Evolutionary conservation across 1,140 invertebrate species (phyloP), one percentile per base, ranked within the genome.

Genomic region (Latrodectus geometricus): DNA sequence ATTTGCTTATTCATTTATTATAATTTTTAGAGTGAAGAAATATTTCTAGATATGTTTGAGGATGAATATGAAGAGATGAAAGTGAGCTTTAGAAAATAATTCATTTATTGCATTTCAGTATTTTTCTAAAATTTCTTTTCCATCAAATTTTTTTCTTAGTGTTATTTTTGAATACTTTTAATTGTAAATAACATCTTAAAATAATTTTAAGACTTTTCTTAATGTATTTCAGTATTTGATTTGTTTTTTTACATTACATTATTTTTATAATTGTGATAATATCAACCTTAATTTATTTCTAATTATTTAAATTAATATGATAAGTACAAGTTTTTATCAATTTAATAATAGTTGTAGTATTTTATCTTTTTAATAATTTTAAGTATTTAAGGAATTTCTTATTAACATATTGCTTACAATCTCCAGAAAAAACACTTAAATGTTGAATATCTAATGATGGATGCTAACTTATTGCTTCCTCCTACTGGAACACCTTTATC

Each of bases 41-140:
- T 99, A 88, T 99, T 99, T 92, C 92, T 99, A 52, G 98, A 99
- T 90, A 97, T 99, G 94, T 99, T 99, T 92, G 98, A 99, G 92
- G 97, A 99, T 91, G 98, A 99, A 93, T 96, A 93, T 91, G 96
- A 95, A 90, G 96, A 98, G 91, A 96, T 99, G 93, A 92, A 90
- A 89, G 92, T 87, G 54, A 87, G 20, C 49, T 8, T 48, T 74
- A 35, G 11, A 70, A 69, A 20, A 17, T 17, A 20, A n/a, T n/a
- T 9, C 23, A 35, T 70, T 70, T 11, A 61, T 61, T 61, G 8
- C 0, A 17, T 61, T 9, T 61, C 2, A 61, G 1, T 3, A 35
- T 35, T 35, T 35, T 35, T 35, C 1, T 35, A 35, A 35, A 35
- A 35, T 5, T 35, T 35, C 35, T 35, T 35, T 35, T 35, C 35